Conservation (phyloP, 2,113 vertebrate genomes). For the Nothobranchius furzeri region DNA sequence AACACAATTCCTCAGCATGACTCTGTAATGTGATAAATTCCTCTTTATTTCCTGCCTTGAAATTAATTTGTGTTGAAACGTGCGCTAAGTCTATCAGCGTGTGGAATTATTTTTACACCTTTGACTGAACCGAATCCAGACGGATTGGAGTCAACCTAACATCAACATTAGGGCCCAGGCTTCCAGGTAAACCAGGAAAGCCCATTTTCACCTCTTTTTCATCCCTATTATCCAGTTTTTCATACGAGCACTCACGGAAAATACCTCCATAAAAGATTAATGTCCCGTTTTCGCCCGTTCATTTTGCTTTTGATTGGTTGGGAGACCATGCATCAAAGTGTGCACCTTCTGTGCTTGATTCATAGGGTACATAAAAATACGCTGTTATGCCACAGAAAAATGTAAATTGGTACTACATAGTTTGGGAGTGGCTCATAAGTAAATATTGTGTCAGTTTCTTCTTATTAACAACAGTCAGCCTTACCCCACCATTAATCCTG, state of each 20-base stretch:
- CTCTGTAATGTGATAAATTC: conserved; percentile 14
- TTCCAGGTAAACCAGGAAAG: conserved; percentile 53
- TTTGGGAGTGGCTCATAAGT: conserved; percentile 78
- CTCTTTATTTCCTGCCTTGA: conserved; percentile 11
- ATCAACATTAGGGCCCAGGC: conserved; percentile 49
- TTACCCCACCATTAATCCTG: conserved; percentile 77
- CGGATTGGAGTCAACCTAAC: conserved; percentile 50
- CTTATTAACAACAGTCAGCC: conserved; percentile 78
- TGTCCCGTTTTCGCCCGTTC: conserved; percentile 58
- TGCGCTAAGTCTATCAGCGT: not conserved
- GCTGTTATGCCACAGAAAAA: conserved; percentile 76
- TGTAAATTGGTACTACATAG: conserved; percentile 81
- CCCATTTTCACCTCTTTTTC: conserved; percentile 61
- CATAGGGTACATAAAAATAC: conserved; percentile 70
- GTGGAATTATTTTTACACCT: conserved; percentile 35
- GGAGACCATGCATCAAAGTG: conserved; percentile 80
- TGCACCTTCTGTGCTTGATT: conserved; percentile 68
- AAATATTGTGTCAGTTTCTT: conserved; percentile 83
- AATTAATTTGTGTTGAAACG: conserved; percentile 7
- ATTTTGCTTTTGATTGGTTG: conserved; percentile 78
- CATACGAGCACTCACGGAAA: conserved; percentile 75
- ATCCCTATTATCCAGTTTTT: conserved; percentile 73
- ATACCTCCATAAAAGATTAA: conserved; percentile 79
- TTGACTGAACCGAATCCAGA: conserved; percentile 40
- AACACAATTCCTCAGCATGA: conserved; percentile 12